Evolutionary conservation across 2,888 invertebrate species (phyloP).

Genomic region (Drosophila kuntzei): DNA sequence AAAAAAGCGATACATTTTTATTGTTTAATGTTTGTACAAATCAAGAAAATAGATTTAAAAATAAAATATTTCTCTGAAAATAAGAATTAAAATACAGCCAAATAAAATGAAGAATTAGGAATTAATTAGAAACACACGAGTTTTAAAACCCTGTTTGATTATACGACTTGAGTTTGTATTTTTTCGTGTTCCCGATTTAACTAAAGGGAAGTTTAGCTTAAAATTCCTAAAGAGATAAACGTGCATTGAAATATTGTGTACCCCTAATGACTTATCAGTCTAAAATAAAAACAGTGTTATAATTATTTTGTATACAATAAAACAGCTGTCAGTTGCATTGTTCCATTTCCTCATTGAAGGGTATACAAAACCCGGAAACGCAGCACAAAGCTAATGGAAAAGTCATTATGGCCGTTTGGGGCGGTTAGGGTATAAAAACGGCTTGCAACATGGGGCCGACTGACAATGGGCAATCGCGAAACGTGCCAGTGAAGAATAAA

Average conservation of each 20-base stretch:
- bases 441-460: conserved; percentile 30
- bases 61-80: no score
- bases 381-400: conserved; percentile 14
- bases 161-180: no score
- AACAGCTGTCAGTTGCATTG: conserved; percentile 33
- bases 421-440: conserved; percentile 21
- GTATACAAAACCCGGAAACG: conserved; percentile 19
- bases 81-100: not conserved
- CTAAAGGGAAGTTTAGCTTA: no score
- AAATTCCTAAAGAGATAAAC: no score
- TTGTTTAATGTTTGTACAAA: no score
- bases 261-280: not conserved
- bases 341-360: not conserved
- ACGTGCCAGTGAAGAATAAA: conserved; percentile 57
- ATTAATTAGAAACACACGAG: no score
- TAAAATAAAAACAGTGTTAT: not conserved
- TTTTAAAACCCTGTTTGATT: no score
- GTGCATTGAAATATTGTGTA: not conserved
- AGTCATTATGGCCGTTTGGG: not conserved
- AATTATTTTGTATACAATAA: not conserved
- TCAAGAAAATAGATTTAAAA: no score
- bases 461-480: conserved; percentile 53
- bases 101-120: not conserved
- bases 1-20: no score
- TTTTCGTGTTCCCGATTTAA: no score